Percentiles rank a stretch among this genome's conserved stretches.
phyloP scores from a whole-genome alignment of 2,113 vertebrate species.

The Propithecus coquereli region DNA sequence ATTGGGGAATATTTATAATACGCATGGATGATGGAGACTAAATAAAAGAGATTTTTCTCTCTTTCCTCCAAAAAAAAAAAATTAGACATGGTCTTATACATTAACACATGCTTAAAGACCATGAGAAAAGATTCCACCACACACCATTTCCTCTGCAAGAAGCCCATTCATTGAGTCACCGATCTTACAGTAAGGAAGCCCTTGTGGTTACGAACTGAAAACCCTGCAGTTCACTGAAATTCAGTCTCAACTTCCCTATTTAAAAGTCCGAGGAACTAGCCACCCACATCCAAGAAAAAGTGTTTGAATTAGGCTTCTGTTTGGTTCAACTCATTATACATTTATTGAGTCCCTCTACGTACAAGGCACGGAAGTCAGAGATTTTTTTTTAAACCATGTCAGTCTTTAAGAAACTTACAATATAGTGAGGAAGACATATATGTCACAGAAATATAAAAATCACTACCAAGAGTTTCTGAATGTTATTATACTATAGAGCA shows the following conservation, averaged over 20 bases:
- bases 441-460: neutral
- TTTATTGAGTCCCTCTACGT: neutral
- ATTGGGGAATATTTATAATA: neutral
- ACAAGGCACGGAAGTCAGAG: neutral
- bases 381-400: neutral
- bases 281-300: neutral
- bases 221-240: neutral
- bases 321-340: neutral
- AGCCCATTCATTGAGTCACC: neutral
- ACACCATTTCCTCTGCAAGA: neutral
- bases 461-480: neutral
- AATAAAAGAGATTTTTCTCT: neutral
- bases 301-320: neutral
- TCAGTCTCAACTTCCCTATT: neutral
- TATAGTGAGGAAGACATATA: neutral
- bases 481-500: neutral
- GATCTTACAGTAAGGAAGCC: neutral
- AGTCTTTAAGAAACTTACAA: neutral
- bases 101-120: neutral
- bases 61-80: neutral
- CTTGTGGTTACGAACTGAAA: neutral
- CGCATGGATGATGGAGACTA: neutral
- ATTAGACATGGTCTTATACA: neutral
- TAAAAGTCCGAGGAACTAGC: neutral
- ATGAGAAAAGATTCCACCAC: neutral